These are phyloP conservation scores for Lithobates pipiens DNA, from an alignment of 2,797 vertebrate species.

Conservation along the genomic window DNA sequence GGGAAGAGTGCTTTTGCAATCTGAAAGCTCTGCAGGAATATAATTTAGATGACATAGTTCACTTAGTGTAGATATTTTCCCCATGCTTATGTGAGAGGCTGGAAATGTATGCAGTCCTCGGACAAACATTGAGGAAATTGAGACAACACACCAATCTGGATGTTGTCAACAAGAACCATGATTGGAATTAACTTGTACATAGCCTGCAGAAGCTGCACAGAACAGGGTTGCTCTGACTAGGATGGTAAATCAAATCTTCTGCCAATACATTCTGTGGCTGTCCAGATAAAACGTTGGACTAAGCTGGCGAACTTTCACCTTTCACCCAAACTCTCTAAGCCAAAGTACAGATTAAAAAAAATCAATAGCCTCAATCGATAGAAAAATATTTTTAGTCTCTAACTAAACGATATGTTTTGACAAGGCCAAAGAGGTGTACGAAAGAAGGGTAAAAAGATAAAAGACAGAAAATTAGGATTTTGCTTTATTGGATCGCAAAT, in stretches of 20 bases:
- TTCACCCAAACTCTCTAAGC: conserved; percentile 84
- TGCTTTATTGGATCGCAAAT: conserved; percentile 82
- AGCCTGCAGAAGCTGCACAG: conserved; percentile 73
- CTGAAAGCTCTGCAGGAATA: conserved; percentile 35
- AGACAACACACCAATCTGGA: conserved; percentile 62
- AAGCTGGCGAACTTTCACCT: conserved; percentile 86
- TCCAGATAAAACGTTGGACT: conserved; percentile 82
- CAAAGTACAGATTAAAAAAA: conserved; percentile 90
- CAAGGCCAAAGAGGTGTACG: conserved; percentile 78
- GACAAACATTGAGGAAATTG: conserved; percentile 60
- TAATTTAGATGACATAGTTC: conserved; percentile 43
- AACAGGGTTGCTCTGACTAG: conserved; percentile 77
- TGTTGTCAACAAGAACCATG: conserved; percentile 60
- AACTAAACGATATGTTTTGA: conserved; percentile 86
- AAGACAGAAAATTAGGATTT: conserved; percentile 84
- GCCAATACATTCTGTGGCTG: conserved; percentile 82
- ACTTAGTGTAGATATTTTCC: conserved; percentile 42
- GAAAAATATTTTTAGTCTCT: conserved; percentile 87
- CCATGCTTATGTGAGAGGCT: conserved; percentile 29
- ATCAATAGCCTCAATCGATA: conserved; percentile 87
- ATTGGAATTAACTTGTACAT: conserved; percentile 70
- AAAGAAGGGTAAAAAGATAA: conserved; percentile 81
- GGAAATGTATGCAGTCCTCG: conserved; percentile 50
- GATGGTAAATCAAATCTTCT: conserved; percentile 83
- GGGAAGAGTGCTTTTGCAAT: conserved; percentile 31